Conservation (phyloP, 2,888 invertebrate genomes). For the Heteromyza rotundicornis region DNA sequence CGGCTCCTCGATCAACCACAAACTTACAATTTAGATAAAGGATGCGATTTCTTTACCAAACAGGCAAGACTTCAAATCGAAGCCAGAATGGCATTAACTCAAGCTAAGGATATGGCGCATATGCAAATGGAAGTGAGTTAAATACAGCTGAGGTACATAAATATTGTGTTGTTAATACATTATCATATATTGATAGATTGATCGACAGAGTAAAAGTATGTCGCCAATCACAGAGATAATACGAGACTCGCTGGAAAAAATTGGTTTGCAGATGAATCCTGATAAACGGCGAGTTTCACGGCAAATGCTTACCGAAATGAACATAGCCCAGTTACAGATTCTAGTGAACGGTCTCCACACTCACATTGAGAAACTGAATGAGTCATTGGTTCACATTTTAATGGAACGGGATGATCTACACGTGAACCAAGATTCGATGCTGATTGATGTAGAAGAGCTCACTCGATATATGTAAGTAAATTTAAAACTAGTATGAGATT, state of each 20-base stretch:
- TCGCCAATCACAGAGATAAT: slow-evolving; percentile 89
- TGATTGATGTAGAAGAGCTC: slow-evolving; percentile 95
- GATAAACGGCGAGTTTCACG: slow-evolving; percentile 83
- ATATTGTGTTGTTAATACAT: too few species aligned
- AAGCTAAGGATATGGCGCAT: slow-evolving; percentile 90
- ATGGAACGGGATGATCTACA: slow-evolving; percentile 94
- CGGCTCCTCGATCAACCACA: slow-evolving; percentile 22
- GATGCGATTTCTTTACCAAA: slow-evolving; percentile 80
- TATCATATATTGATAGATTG: slow-evolving; percentile 61
- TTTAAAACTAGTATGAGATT: too few species aligned
- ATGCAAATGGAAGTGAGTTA: slow-evolving; percentile 84
- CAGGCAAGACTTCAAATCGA: slow-evolving; percentile 86
- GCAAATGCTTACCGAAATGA: slow-evolving; percentile 89
- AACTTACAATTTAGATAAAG: slow-evolving; percentile 65
- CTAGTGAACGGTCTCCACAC: slow-evolving; percentile 94
- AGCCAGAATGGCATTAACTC: slow-evolving; percentile 84
- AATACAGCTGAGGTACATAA: neutral
- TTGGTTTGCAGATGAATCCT: slow-evolving; percentile 82
- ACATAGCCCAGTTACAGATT: slow-evolving; percentile 88
- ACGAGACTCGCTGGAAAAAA: slow-evolving; percentile 78
- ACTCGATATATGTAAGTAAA: slow-evolving; percentile 84
- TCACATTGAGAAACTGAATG: slow-evolving; percentile 91
- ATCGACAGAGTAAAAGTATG: slow-evolving; percentile 73
- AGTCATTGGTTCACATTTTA: slow-evolving; percentile 84
- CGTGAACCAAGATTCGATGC: slow-evolving; percentile 97